Base-by-base conservation (phyloP, 2,797 vertebrate genomes). In the Pelodytes ibericus region DNA sequence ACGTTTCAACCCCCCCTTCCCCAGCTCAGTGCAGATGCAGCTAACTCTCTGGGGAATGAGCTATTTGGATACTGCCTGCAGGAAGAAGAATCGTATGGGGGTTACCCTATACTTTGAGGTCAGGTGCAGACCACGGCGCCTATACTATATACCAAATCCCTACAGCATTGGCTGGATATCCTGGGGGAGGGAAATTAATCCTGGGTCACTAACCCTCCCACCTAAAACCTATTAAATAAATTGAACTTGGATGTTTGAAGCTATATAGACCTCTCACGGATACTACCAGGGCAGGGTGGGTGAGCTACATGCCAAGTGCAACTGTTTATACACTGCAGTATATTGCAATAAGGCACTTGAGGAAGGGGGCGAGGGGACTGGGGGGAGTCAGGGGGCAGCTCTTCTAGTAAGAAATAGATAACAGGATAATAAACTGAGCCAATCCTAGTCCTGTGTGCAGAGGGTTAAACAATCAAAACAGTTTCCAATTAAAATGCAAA, bases 1-100 rank as follows among this genome's bases (percentile, higher is more conserved):
- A 63, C 15, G 2, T 41, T 58, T 44, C 70, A 33, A 41, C 69
- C 59, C 47, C 56, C 41, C 24, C 26, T 56, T 71, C 68, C 27
- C 70, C 47, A 24, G 60, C 25, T 47, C 49, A 44, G 71, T 73
- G 71, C 71, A 64, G 71, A 73, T 64, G 71, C 60, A 39, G 71
- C 47, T 39, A 22, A 30, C 47, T 56, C 71, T 73, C 71, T 57
- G 47, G 71, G 61, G 71, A 72, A 41, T 30, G n/a, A 4, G 53
- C 27, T 72, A 63, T 62, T 62, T 33, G 51, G 49, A 57, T 57
- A 56, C 41, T 24, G 61, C 71, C 61, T 56, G 71, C 71, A 65
- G 71, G 71, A 64, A 56, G n/a, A 29, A 16, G 24, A 20, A 65
- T 65, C 20, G 13, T 30, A 25, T 9, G 53, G 57, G 36, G 9